Evolutionary conservation across 2,113 vertebrate genomes (phyloP).

Genomic region (Phylloscopus trochiloides): DNA sequence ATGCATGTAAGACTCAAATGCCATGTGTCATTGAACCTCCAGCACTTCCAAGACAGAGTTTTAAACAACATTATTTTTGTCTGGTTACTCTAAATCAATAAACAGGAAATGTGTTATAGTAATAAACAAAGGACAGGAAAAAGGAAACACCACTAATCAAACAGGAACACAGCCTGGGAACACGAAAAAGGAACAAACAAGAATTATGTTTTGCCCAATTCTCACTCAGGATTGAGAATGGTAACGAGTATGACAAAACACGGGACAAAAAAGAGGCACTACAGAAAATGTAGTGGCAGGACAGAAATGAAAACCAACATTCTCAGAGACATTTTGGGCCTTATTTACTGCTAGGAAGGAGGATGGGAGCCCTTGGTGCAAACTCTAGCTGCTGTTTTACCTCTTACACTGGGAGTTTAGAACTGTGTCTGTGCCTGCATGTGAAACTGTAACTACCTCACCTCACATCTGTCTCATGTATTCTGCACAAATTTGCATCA

Average conservation of each 20-base stretch:
- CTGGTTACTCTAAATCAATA: constrained; percentile 36
- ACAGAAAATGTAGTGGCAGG: neutral
- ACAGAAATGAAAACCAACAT: neutral
- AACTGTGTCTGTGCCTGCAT: neutral
- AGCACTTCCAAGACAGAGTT: neutral
- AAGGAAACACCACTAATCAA: constrained; percentile 54
- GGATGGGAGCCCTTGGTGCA: neutral
- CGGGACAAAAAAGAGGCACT: neutral
- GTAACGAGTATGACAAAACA: neutral
- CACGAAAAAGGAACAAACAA: constrained; percentile 43
- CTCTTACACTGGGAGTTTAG: neutral
- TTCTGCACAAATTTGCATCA: neutral
- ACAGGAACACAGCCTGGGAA: constrained; percentile 41
- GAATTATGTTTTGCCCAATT: neutral
- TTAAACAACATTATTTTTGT: constrained; percentile 50
- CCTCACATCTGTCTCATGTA: neutral
- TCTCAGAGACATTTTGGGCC: neutral
- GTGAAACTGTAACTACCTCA: neutral
- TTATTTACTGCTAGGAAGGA: neutral
- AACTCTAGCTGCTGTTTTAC: neutral
- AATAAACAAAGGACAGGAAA: constrained; percentile 65
- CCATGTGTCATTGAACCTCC: neutral
- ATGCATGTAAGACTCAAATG: neutral
- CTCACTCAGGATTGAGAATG: neutral
- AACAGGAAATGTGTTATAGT: constrained; percentile 54